Conservation (phyloP, 2,113 vertebrate species). For the Camarhynchus parvulus region DNA sequence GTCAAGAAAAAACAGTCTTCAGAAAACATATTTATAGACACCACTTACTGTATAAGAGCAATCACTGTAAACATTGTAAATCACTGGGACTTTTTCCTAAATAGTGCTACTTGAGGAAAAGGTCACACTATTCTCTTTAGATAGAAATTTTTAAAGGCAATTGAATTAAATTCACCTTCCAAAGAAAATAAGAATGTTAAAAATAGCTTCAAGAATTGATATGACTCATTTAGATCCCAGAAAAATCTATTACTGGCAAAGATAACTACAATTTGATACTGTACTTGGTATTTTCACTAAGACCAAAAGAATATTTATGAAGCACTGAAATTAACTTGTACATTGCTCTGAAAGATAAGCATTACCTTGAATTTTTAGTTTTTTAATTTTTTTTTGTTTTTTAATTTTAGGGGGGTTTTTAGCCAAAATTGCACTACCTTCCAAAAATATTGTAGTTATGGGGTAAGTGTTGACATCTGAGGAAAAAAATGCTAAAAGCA, state of each 20-base stretch:
- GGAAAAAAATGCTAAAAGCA: constrained; percentile 37
- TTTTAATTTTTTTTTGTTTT: background rate
- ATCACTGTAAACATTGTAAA: background rate
- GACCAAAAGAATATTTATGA: background rate
- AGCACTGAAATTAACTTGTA: constrained; percentile 12
- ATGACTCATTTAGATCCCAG: constrained; percentile 24
- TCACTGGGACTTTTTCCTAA: background rate
- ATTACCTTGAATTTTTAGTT: background rate
- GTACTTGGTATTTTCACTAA: background rate
- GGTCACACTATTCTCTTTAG: constrained; percentile 7
- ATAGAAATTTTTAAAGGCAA: constrained; percentile 29
- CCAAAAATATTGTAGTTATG: constrained; percentile 19
- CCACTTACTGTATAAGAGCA: background rate
- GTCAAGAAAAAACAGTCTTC: background rate
- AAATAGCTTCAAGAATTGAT: constrained; percentile 3
- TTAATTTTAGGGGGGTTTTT: background rate
- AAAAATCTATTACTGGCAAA: constrained; percentile 52
- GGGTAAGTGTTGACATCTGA: background rate
- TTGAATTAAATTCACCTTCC: constrained; percentile 32
- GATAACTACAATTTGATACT: constrained; percentile 14
- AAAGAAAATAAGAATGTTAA: constrained; percentile 27
- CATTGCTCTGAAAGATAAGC: background rate
- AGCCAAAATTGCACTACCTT: constrained; percentile 16
- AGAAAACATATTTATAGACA: background rate
- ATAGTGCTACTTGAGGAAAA: background rate